Percentiles rank a stretch among this genome's conserved stretches.
These are phyloP conservation scores for Tenthredo scrophulariae DNA, from an alignment of 2,888 invertebrate genomes.

Conservation along the genomic window DNA sequence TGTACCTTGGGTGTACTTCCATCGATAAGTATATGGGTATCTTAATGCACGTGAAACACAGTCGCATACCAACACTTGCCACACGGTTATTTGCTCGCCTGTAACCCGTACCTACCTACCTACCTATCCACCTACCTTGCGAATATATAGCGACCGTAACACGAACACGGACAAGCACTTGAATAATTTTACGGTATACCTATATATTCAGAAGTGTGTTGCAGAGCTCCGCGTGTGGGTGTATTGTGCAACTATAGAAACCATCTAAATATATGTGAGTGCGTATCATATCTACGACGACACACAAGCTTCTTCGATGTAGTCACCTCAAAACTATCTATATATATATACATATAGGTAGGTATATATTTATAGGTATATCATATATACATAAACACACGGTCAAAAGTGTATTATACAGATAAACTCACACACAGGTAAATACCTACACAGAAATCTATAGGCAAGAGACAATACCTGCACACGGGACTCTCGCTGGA, in stretches of 20 bases:
- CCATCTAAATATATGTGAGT: background rate
- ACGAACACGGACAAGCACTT: constrained; percentile 43
- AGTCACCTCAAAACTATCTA: constrained; percentile 11
- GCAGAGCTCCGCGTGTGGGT: constrained; percentile 54
- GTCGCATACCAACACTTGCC: constrained; percentile 35
- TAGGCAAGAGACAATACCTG: constrained; percentile 15
- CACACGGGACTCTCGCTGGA: constrained; percentile 57
- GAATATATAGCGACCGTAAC: constrained; percentile 42
- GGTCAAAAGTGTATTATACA: background rate
- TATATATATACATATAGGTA: background rate
- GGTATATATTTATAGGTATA: background rate
- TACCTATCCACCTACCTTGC: constrained; percentile 26
- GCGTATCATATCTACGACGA: background rate
- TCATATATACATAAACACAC: background rate
- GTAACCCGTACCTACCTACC: constrained; percentile 40
- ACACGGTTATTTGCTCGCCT: constrained; percentile 38
- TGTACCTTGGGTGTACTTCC: background rate
- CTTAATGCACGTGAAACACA: constrained; percentile 18
- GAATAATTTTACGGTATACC: constrained; percentile 46
- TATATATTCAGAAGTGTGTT: background rate
- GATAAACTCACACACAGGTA: background rate
- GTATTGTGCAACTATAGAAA: constrained; percentile 65
- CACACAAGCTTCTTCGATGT: background rate
- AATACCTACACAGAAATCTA: background rate
- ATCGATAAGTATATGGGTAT: constrained; percentile 9